Percentiles rank a stretch among this genome's conserved stretches.
Conservation (phyloP, 2,888 invertebrate species). For the Electrophaes corylata region DNA sequence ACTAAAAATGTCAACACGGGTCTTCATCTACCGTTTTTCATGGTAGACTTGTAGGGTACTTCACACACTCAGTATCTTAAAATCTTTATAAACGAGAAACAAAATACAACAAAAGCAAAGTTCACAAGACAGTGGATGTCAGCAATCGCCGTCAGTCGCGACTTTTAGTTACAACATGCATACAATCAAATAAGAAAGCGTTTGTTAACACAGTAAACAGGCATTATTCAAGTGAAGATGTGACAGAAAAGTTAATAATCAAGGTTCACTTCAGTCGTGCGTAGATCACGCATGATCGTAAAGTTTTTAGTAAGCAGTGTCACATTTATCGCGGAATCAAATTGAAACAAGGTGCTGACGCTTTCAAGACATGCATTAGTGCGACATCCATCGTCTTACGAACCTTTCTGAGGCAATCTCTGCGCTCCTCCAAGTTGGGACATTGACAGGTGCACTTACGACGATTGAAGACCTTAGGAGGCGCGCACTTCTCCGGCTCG, state of each 20-base stretch:
- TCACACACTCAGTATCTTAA: neutral
- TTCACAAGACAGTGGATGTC: slow-evolving; percentile 78
- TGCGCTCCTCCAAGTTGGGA: slow-evolving; percentile 71
- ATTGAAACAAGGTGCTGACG: slow-evolving; percentile 25
- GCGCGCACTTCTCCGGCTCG: slow-evolving; percentile 57
- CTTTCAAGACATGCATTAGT: slow-evolving; percentile 38
- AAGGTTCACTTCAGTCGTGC: slow-evolving; percentile 14
- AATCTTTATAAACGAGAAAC: neutral
- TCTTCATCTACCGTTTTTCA: too few relatives aligned
- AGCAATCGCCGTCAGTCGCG: slow-evolving; percentile 42
- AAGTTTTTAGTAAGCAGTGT: slow-evolving; percentile 15
- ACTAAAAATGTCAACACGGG: too few relatives aligned
- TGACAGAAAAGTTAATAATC: slow-evolving; percentile 17
- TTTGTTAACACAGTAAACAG: slow-evolving; percentile 26
- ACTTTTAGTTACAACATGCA: slow-evolving; percentile 33
- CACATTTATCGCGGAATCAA: slow-evolving; percentile 6
- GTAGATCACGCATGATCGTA: slow-evolving; percentile 8
- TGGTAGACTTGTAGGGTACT: too few relatives aligned
- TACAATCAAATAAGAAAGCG: slow-evolving; percentile 31
- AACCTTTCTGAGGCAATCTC: slow-evolving; percentile 75
- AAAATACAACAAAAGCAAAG: slow-evolving; percentile 48
- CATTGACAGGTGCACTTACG: slow-evolving; percentile 82
- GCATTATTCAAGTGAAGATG: slow-evolving; percentile 12
- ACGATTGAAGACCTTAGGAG: slow-evolving; percentile 68
- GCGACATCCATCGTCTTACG: slow-evolving; percentile 77